phyloP scores from a whole-genome alignment of 2,797 vertebrate genomes.

The Anniella stebbinsi region DNA sequence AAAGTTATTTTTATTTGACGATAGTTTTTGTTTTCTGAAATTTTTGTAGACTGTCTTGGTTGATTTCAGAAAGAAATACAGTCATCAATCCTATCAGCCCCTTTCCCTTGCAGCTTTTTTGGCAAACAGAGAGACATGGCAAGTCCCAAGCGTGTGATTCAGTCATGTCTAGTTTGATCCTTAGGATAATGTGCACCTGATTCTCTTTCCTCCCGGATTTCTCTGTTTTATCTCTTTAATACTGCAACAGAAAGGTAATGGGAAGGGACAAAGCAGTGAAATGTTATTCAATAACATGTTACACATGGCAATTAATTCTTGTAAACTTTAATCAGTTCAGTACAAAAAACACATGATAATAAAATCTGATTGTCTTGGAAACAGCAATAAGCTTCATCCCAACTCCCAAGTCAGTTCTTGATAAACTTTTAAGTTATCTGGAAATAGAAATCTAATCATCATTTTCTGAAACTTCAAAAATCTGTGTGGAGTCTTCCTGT shows the following conservation, averaged over 20 bases:
- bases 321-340: constrained; percentile 25
- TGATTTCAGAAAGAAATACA: too few relatives aligned
- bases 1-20: too few relatives aligned
- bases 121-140: background rate
- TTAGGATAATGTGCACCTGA: background rate
- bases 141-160: background rate
- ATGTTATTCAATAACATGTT: background rate
- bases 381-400: background rate
- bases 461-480: background rate
- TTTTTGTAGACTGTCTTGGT: too few relatives aligned
- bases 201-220: too few relatives aligned
- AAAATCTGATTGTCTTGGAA: constrained; percentile 15
- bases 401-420: background rate
- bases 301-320: background rate
- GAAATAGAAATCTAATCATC: background rate
- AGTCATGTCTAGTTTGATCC: background rate
- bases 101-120: background rate
- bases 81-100: too few relatives aligned
- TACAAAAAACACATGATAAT: constrained; percentile 8
- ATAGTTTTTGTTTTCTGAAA: too few relatives aligned
- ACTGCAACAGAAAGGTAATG: background rate
- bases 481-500: too few relatives aligned
- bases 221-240: background rate
- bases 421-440: background rate
- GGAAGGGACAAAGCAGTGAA: background rate